Percentiles rank a stretch among this genome's conserved stretches.
phyloP scores from a whole-genome alignment of 2,113 vertebrate genomes.

The Talpa occidentalis region DNA sequence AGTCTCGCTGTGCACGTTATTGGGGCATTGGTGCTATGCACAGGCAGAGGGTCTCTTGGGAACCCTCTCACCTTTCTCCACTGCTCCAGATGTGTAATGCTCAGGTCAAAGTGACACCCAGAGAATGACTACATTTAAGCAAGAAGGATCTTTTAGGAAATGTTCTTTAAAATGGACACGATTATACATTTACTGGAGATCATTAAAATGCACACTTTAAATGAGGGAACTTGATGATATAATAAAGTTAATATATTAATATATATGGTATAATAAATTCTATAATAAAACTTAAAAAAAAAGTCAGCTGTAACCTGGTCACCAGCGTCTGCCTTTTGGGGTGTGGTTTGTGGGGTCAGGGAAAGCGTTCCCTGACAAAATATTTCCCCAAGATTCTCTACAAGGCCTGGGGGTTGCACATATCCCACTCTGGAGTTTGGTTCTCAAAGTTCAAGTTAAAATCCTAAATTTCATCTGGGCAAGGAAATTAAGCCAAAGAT shows the following conservation, averaged over 20 bases:
- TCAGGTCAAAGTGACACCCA: not conserved
- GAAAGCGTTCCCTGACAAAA: not conserved
- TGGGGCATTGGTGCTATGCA: not conserved
- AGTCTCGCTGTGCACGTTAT: not conserved
- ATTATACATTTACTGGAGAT: not conserved
- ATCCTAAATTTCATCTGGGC: not conserved
- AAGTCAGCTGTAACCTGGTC: not conserved
- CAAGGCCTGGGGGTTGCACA: not conserved
- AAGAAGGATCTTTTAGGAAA: not conserved
- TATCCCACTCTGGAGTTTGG: not conserved
- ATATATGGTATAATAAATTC: no score
- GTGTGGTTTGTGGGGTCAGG: not conserved
- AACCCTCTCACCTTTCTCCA: not conserved
- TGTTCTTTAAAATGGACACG: not conserved
- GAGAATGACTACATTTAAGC: not conserved
- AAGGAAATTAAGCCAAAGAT: not conserved
- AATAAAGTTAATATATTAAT: no score
- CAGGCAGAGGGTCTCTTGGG: not conserved
- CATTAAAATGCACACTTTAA: not conserved
- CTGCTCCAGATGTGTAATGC: not conserved
- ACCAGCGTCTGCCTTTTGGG: not conserved
- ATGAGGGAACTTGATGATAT: not conserved
- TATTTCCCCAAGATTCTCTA: not conserved
- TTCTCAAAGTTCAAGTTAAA: conserved; percentile 18
- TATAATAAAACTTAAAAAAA: not conserved